Conservation (phyloP, 2,113 vertebrate species). For the Macrotus californicus region DNA sequence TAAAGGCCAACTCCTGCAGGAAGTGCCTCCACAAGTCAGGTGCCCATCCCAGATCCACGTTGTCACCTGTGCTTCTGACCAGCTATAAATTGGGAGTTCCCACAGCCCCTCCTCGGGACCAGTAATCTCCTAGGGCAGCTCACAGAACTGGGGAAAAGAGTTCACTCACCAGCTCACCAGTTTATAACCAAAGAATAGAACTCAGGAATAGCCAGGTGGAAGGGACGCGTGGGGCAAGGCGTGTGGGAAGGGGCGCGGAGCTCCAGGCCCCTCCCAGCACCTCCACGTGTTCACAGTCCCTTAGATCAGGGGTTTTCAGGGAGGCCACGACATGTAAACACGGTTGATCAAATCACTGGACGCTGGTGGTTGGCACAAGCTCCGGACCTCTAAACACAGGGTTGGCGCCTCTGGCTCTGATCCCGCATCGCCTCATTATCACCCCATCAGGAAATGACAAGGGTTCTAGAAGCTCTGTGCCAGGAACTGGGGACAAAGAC, state of each 20-base stretch:
- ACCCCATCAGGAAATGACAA: background rate
- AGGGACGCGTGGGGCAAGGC: background rate
- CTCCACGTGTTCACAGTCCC: background rate
- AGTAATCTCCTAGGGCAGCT: background rate
- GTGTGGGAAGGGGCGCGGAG: too few relatives aligned
- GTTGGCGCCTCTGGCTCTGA: background rate
- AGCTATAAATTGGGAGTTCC: background rate
- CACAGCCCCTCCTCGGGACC: background rate
- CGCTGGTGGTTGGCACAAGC: too few relatives aligned
- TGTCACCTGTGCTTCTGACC: background rate
- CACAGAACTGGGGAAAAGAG: background rate
- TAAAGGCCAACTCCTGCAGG: background rate
- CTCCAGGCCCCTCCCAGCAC: background rate
- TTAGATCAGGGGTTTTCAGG: background rate
- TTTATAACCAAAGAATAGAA: background rate
- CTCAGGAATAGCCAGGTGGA: background rate
- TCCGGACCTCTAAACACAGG: background rate
- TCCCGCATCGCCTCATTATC: background rate
- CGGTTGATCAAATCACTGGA: background rate
- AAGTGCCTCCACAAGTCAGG: too few relatives aligned
- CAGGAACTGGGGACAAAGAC: background rate
- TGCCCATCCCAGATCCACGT: fast-evolving
- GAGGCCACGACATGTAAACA: background rate
- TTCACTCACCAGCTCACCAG: background rate
- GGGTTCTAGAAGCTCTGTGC: background rate